These are phyloP conservation scores for Saturnia pavonia DNA, from an alignment of 2,888 invertebrate genomes.

Conservation along the genomic window DNA sequence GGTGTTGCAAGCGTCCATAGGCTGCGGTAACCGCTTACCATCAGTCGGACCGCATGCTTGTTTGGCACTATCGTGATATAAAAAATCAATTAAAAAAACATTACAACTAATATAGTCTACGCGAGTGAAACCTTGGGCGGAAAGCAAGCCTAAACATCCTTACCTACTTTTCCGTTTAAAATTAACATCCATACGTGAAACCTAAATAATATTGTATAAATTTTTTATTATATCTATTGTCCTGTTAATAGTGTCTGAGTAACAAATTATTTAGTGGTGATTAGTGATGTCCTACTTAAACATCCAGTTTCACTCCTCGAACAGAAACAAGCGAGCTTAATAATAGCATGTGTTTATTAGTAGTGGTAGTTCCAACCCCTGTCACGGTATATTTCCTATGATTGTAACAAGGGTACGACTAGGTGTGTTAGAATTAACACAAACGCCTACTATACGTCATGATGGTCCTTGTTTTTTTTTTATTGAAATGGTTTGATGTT, in stretches of 20 bases:
- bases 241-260: no score
- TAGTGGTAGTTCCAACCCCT: constrained; percentile 43
- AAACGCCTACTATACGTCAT: constrained; percentile 16
- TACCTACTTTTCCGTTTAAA: background rate
- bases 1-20: no score
- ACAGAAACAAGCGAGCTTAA: constrained; percentile 31
- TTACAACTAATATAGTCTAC: no score
- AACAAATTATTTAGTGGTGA: constrained; percentile 5
- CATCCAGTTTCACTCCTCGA: constrained; percentile 25
- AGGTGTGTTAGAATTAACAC: constrained; percentile 17
- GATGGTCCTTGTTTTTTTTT: constrained; percentile 4
- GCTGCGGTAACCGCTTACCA: no score
- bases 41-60: no score
- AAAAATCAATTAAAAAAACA: no score
- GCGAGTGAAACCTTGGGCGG: no score
- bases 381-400: constrained; percentile 44
- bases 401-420: constrained; percentile 46
- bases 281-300: constrained; percentile 4
- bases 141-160: no score
- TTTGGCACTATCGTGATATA: no score
- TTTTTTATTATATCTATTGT: background rate
- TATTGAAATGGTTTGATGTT: background rate
- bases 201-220: background rate
- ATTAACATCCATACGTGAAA: background rate
- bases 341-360: constrained; percentile 49